Base-by-base conservation (phyloP, 53 echinoderm and acorn worm species). In the Stichopus horrens region DNA sequence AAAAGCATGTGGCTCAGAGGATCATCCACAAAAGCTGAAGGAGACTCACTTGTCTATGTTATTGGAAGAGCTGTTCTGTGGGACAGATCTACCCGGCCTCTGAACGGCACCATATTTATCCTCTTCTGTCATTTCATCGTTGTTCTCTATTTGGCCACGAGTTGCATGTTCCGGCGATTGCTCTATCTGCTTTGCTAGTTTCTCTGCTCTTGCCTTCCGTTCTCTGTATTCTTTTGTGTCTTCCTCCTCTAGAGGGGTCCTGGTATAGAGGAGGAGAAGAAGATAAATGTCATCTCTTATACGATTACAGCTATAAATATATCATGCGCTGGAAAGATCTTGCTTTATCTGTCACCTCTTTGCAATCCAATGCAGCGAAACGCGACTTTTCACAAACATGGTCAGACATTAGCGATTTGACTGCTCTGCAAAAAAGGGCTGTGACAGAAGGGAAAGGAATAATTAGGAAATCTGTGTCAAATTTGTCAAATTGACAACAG, bases 31-130 rank as follows among this genome's bases (percentile, higher is more conserved):
- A 37, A 0, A 37, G 37, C 37, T 1, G 37, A 37, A 2, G 37
- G 37, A 37, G 9, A 71, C 89, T 89, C 58, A 89, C 89, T 82
- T 89, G 73, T 82, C 57, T 68, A 60, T 57, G 37, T 56, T 90
- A 86, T 53, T 82, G 89, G 92, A 89, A 86, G 92, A 89, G 22
- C 55, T 73, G 76, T 56, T 74, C 54, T 77, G 75, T 67, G 8
- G 73, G 54, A 54, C 79, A 19, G 81, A 13, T 63, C 63, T 63
- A 57, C 74, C 74, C 23, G 66, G 66, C 63, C 98, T 89, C 13
- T 90, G 88, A 54, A 98, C 98, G 6, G 95, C 89, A 81, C 98
- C 96, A 81, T 94, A 98, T 53, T 86, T 90, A 9, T 98, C 95
- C 55, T 95, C 98, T 75, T 98, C 98, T 5, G 92, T 89, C 57